Conservation (phyloP, 2,888 invertebrate genomes). For the Chaetogeoica ovagalla region DNA sequence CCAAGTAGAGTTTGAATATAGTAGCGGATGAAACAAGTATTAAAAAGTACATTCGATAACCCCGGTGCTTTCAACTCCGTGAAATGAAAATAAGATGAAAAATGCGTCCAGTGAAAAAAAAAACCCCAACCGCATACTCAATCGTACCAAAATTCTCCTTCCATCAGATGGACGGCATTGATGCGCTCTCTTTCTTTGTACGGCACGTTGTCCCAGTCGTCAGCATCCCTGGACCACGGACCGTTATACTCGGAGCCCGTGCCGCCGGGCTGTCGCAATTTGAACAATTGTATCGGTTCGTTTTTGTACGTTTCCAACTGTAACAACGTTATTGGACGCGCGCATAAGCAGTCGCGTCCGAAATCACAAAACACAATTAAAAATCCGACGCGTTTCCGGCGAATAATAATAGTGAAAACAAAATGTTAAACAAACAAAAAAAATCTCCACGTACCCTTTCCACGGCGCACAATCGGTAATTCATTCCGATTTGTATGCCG, state of each 20-base stretch:
- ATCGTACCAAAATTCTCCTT: slow-evolving; percentile 74
- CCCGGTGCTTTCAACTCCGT: no score
- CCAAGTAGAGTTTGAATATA: no score
- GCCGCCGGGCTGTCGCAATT: slow-evolving; percentile 71
- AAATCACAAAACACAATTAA: slow-evolving; percentile 7
- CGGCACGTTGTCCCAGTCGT: slow-evolving; percentile 78
- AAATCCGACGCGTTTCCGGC: neutral
- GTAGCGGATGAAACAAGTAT: no score
- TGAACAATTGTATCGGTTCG: slow-evolving; percentile 72
- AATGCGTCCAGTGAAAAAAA: no score
- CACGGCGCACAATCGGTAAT: slow-evolving; percentile 75
- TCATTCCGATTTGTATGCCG: slow-evolving; percentile 76
- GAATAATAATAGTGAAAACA: neutral
- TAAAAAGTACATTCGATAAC: no score
- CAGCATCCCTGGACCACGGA: slow-evolving; percentile 70
- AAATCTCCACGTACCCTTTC: slow-evolving; percentile 69
- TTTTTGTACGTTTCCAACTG: slow-evolving; percentile 73
- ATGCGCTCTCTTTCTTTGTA: slow-evolving; percentile 74
- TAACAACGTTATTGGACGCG: neutral
- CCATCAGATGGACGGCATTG: slow-evolving; percentile 67
- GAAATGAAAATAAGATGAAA: no score
- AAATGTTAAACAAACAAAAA: no score
- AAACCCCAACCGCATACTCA: no score
- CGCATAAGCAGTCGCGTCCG: neutral
- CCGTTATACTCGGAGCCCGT: slow-evolving; percentile 70